These are phyloP conservation scores for Alauda arvensis DNA, from an alignment of 2,797 vertebrate genomes.

Conservation along the genomic window DNA sequence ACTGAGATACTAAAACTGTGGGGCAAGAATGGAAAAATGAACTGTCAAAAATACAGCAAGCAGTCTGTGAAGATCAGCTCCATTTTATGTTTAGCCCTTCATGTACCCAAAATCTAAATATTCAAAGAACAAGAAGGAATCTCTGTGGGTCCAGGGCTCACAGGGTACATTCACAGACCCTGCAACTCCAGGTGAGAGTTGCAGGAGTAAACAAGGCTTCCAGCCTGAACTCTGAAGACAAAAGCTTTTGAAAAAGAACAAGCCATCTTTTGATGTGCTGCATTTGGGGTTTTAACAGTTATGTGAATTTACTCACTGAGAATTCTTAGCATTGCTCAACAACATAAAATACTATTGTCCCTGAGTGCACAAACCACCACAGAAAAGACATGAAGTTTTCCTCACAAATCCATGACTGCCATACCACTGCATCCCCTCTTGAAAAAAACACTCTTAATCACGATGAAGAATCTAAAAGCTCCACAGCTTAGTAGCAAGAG, in stretches of 20 bases:
- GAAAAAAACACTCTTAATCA: conserved; percentile 31
- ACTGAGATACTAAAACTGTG: neutral
- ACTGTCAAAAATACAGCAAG: neutral
- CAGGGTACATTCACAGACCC: neutral
- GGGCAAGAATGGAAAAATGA: neutral
- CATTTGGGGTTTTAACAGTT: neutral
- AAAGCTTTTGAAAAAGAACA: neutral
- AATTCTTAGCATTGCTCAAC: neutral
- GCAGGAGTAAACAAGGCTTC: neutral
- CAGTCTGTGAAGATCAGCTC: neutral
- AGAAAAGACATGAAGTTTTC: neutral
- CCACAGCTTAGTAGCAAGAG: conserved; percentile 17
- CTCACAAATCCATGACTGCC: neutral
- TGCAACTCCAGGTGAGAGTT: neutral
- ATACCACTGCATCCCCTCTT: neutral
- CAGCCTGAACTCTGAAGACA: neutral
- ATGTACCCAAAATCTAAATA: neutral
- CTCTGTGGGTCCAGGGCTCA: neutral
- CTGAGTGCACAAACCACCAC: neutral
- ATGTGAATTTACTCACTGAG: neutral
- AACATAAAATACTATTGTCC: neutral
- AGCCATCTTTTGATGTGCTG: neutral
- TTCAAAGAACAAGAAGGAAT: neutral
- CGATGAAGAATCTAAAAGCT: conserved; percentile 30
- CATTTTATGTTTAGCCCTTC: neutral